These are phyloP conservation scores for Lepidochrysops patricia DNA, from an alignment of 2,888 invertebrate genomes.

Conservation along the genomic window DNA sequence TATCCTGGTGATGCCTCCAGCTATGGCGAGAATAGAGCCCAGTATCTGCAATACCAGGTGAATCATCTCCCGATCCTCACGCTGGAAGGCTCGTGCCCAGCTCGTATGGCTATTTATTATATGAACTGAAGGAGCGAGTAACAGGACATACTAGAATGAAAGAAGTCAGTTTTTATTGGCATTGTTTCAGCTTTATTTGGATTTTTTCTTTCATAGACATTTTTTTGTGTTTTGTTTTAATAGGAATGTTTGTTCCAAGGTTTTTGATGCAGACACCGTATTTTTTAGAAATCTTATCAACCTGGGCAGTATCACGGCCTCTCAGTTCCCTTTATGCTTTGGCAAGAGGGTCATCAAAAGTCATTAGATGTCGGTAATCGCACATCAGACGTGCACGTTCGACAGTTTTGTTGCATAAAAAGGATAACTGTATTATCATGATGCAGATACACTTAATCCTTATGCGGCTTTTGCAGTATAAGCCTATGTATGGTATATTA, in stretches of 20 bases:
- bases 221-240: no score
- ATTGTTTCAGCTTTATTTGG: no score
- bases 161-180: constrained; percentile 10
- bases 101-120: constrained; percentile 38
- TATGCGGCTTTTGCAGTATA: neutral
- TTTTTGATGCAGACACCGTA: no score
- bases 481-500: neutral
- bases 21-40: constrained; percentile 30
- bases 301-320: neutral
- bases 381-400: neutral
- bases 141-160: constrained; percentile 43
- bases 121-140: constrained; percentile 46
- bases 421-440: neutral
- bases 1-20: neutral
- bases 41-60: constrained; percentile 42
- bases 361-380: no score
- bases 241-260: no score
- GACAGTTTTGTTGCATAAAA: neutral
- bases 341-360: neutral
- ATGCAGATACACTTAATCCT: neutral
- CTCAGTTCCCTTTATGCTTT: neutral
- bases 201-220: no score
- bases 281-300: no score
- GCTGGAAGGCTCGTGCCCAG: constrained; percentile 35
- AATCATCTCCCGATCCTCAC: constrained; percentile 34